Evolutionary conservation across 2,797 vertebrate species (phyloP).

Genomic region (Hemibagrus guttatus): DNA sequence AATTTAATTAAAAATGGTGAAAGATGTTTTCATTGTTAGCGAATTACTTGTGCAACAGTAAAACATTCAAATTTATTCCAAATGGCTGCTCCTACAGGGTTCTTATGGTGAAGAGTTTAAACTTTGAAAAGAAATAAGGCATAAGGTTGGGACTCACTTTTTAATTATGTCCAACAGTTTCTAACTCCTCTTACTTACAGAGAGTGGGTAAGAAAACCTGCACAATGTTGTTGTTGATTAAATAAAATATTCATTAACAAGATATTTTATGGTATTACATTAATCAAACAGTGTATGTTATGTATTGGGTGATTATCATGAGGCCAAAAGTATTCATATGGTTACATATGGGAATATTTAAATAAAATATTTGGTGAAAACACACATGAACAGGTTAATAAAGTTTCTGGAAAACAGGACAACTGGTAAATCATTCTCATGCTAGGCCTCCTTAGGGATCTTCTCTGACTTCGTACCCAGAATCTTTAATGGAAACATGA

Average conservation of each 20-base stretch:
- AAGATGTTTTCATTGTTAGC: not conserved
- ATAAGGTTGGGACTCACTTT: not conserved
- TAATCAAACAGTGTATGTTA: not conserved
- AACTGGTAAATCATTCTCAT: slow-evolving; percentile 54
- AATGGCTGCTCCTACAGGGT: slow-evolving; percentile 15
- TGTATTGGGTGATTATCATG: not conserved
- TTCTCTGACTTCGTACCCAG: slow-evolving; percentile 62
- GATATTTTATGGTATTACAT: not conserved
- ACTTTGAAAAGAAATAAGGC: not conserved
- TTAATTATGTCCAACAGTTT: not conserved
- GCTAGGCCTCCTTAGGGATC: slow-evolving; percentile 70
- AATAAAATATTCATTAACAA: not conserved
- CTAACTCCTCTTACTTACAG: not conserved
- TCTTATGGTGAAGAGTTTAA: slow-evolving; percentile 58
- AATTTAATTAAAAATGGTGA: not conserved
- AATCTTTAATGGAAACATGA: slow-evolving; percentile 42
- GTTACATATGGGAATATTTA: slow-evolving; percentile 68
- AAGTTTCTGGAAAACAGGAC: not conserved
- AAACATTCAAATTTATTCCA: not conserved
- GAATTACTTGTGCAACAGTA: not conserved
- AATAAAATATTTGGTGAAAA: slow-evolving; percentile 49
- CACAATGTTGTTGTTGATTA: too few species aligned
- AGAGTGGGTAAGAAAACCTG: not conserved
- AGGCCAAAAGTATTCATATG: not conserved
- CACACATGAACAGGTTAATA: slow-evolving; percentile 28